Base-by-base conservation (phyloP, 2,113 vertebrate genomes). In the Perccottus glenii region DNA sequence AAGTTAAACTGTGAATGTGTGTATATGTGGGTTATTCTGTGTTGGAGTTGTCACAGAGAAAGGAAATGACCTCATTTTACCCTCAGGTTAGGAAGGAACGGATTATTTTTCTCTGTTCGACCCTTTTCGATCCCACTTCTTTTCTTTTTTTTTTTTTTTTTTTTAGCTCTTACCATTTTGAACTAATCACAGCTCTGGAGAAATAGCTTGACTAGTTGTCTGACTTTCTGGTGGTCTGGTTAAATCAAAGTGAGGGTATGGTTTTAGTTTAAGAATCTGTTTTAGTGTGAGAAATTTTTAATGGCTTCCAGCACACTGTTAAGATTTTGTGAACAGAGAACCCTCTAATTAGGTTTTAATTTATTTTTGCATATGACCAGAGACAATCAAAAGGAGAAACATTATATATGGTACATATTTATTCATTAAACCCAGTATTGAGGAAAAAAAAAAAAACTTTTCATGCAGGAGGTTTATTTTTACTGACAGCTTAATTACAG, bases 1-100 rank as follows among this genome's bases (percentile, higher is more conserved):
- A 79, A 35, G 66, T 63, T 40, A 36, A 19, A 62, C 51, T 73
- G 55, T 12, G 49, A 48, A 14, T 48, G 57, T 27, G 32, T 51
- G 4, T 70, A 71, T 52, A 67, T 71, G 73, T 48, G 57, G 67
- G 76, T 59, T 42, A 58, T 80, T 83, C 70, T 79, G 72, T 53
- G 46, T 87, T 84, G 79, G 81, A 83, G 85, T 87, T 88, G 86
- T 91, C 88, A 85, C 83, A 80, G 73, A 87, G 19, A 73, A 50
- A 91, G 92, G 92, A 93, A 93, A 89, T 93, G 87, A 93, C 91
- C 91, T 88, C 76, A 89, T 81, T 67, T 81, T 90, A 90, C 89
- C 89, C 88, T 69, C 69, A 77, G 81, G 88, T 87, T 87, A 85
- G 85, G 83, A 82, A 84, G 89, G 87, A 89, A 84, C 72, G 56